Base-by-base conservation (phyloP, 2,888 invertebrate genomes). In the Philereme transversata region DNA sequence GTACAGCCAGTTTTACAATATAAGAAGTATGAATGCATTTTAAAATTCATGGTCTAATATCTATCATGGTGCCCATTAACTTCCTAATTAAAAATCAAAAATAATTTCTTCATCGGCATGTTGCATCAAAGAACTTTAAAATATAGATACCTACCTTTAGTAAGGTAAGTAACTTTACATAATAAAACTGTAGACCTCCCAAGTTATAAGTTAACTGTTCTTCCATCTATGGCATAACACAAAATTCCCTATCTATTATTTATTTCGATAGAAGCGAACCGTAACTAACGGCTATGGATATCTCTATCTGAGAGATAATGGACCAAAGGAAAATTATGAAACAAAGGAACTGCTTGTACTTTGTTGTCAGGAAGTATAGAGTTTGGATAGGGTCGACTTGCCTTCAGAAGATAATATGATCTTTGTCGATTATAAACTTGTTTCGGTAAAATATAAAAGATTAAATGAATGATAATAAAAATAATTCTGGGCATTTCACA, bases 101-200 rank as follows among this genome's bases (percentile, higher is more conserved):
- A 35, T 49, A 49, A 59, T 63, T 52, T 52, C 59, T 63, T 59
- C 59, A 59, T 63, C 52, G 56, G 50, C 60, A 60, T 55, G 34
- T 36, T 51, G 48, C 53, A 45, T 52, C 49, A 45, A 36, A 48
- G 34, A 57, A 57, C 47, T 35, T 54, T 43, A 44, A 57, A 43
- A 51, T 51, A 57, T 46, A 51, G 51, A 52, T 41, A 48, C 58
- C 47, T 58, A n/a, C n/a, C n/a, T 58, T 35, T 45, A 34, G 36
- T 9, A 40, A 54, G 48, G 34, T 45, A 53, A 7, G 34, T 45
- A 53, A 7, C 38, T 44, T 56, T 44, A 60, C 55, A 51, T 57
- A 51, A 53, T 57, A 48, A 57, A 57, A 60, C 60, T 6, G 52
- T 60, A 60, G 70, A 70, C 70, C 70, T 67, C 70, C 70, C 70